phyloP scores from a whole-genome alignment of 2,113 vertebrate genomes.

The Baryphthengus martii region DNA sequence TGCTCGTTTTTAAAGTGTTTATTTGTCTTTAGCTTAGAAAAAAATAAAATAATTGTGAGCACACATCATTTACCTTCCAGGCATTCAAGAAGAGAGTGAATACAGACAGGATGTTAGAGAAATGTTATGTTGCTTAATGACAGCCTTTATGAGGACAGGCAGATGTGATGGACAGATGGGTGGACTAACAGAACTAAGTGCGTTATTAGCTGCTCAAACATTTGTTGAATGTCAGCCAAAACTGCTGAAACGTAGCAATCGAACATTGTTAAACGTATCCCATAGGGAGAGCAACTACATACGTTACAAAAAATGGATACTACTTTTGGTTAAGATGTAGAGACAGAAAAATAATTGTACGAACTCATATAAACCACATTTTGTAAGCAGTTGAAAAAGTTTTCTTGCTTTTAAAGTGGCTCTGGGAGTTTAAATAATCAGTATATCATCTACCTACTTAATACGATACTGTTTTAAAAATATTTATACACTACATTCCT shows the following conservation, averaged over 20 bases:
- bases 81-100: background rate
- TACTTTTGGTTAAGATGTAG: background rate
- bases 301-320: background rate
- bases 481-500: background rate
- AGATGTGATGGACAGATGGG: slow-evolving; percentile 66
- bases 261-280: slow-evolving; percentile 51
- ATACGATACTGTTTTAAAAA: background rate
- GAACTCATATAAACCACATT: background rate
- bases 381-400: background rate
- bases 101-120: slow-evolving; percentile 14
- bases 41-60: background rate
- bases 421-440: background rate
- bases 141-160: slow-evolving; percentile 37
- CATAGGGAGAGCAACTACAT: background rate
- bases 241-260: slow-evolving; percentile 41
- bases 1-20: background rate
- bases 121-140: slow-evolving; percentile 35
- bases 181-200: slow-evolving; percentile 51
- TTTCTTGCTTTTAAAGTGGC: background rate
- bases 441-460: background rate
- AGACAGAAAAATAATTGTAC: background rate
- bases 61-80: slow-evolving; percentile 37
- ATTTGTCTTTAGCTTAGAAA: background rate
- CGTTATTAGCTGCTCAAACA: slow-evolving; percentile 61
- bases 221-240: slow-evolving; percentile 62